Conservation (phyloP, 1,140 invertebrate genomes). For the Magallana angulata region DNA sequence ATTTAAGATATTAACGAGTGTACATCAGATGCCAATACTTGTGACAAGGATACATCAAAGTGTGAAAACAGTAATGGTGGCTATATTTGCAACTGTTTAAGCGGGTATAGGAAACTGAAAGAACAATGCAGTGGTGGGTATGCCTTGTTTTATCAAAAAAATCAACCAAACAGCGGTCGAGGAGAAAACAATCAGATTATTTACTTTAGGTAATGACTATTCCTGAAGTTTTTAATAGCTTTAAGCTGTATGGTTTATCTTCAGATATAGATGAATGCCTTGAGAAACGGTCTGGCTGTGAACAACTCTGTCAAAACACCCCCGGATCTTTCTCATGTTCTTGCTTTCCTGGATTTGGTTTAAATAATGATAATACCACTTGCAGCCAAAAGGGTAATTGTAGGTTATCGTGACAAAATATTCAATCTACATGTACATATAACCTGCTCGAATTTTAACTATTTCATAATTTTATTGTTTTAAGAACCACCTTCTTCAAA, state of each 20-base stretch:
- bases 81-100: neutral
- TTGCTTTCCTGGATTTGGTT: neutral
- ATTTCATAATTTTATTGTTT: no score
- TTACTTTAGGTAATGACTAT: no score
- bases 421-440: no score
- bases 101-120: neutral
- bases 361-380: neutral
- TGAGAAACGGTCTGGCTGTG: neutral
- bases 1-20: neutral
- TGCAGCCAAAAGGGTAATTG: neutral
- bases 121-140: neutral
- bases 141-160: neutral
- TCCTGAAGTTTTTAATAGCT: no score
- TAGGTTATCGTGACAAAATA: no score
- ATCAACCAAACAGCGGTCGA: no score
- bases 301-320: neutral
- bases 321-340: neutral
- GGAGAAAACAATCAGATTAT: no score
- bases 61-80: slow-evolving; percentile 37
- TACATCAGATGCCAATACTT: no score
- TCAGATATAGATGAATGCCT: slow-evolving; percentile 22
- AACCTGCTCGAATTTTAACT: no score
- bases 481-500: no score
- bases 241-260: neutral
- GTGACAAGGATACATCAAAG: neutral